Evolutionary conservation across 92 coral and sea anemone species (phyloP), one percentile per base, ranked within the genome.

Genomic region (Pocillopora meandrina): DNA sequence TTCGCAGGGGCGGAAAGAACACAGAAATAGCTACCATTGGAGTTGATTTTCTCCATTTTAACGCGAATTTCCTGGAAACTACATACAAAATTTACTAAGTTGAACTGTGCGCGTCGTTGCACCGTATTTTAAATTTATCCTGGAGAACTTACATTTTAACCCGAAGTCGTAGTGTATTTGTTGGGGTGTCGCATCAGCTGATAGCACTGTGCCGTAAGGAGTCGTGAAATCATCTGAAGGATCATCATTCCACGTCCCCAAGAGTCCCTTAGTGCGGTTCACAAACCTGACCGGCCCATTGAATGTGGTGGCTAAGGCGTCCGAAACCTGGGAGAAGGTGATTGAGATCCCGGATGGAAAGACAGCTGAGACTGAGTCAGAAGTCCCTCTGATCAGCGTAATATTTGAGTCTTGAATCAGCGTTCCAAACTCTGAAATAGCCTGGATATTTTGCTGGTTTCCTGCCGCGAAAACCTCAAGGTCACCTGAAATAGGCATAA

Each of bases 201-300:
- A 86, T n/a, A 93, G 67, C 57, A 89, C 59, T 21, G 82, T 89
- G 17, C 97, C 97, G 77, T 91, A 83, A 8, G 97, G 97, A 34
- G 84, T 78, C 10, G 79, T 58, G 57, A 81, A 90, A 61, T 93
- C 97, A 65, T 93, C 97, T 0, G 61, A 17, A 5, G 97, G 89
- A 58, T 87, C 72, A 61, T 84, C 92, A 78, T 92, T 93, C 97
- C 97, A 93, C 17, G 88, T 92, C 65, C 97, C 97, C 17, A 93
- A 84, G 56, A 93, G 83, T n/a, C 97, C 97, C 60, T 62, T 89
- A 14, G 97, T 91, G 64, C 87, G 79, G 72, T 88, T 88, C 68
- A 66, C 89, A 64, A 84, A 91, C 19, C 60, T 65, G 31, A 70
- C 75, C 16, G 94, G 94, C 21, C 87, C 92, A 58, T 87, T 82